Evolutionary conservation across 2,888 invertebrate genomes (phyloP), one percentile per base, ranked within the genome.

Genomic region (Thyatira batis): DNA sequence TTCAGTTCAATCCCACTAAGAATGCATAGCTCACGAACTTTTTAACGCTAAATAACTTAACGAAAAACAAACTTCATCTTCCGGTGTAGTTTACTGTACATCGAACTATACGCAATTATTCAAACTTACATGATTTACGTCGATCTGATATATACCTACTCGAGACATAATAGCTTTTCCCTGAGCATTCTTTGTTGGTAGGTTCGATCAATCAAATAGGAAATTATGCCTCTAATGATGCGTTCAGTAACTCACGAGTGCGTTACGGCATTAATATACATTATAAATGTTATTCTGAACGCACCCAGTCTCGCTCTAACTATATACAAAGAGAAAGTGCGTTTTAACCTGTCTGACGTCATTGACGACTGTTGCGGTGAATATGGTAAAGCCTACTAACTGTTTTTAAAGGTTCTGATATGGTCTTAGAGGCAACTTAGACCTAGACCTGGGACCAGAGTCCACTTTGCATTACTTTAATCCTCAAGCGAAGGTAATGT

Each of bases 171-270:
- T 48, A 27, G 20, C 27, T n/a, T 21, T 27, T 17, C 27, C 27
- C 13, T 17, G 10, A 28, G 10, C 48, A 27, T 27, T 48, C 27
- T 27, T 17, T 39, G 17, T 6, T 39, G 39, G n/a, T 39, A 48
- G 17, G 17, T 48, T 17, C 17, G 23, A 28, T 28, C 44, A 50
- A 27, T 13, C 52, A 28, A 61, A 53, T 45, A 46, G 65, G 57
- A 59, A 54, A 65, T 58, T 65, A 65, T 27, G 5, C 11, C 44
- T 11, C 46, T 55, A 65, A 56, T 58, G 62, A 56, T 62, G 60
- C 65, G 53, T 65, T 53, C 49, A 60, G 43, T 49, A 6, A 39
- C 53, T 58, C 62, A 55, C 49, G 57, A 65, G 56, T 58, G 57
- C 53, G 54, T 62, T 55, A 51, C 61, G 55, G 58, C 58, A 49